Percentiles rank a stretch among this genome's conserved stretches.
These are phyloP conservation scores for Hypercompe scribonia DNA, from an alignment of 2,888 invertebrate species.

Conservation along the genomic window DNA sequence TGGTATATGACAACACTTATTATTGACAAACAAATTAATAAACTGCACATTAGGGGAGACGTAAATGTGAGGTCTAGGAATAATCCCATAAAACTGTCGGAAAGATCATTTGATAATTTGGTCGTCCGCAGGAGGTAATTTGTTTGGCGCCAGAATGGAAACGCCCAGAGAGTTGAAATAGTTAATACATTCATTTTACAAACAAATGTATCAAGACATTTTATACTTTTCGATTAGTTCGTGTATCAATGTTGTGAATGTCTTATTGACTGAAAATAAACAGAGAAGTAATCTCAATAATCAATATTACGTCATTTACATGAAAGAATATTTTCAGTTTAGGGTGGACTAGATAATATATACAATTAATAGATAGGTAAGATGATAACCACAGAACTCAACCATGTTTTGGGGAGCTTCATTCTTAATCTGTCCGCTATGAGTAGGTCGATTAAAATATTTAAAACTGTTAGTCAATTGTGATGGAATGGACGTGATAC, in stretches of 20 bases:
- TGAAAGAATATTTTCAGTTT: not conserved
- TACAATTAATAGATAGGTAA: not conserved
- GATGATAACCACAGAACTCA: not conserved
- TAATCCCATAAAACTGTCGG: not conserved
- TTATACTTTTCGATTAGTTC: not conserved
- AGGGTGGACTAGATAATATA: not conserved
- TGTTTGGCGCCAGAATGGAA: not conserved
- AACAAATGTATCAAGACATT: not conserved
- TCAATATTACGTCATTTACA: not conserved
- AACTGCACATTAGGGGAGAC: not conserved
- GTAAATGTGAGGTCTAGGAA: not conserved
- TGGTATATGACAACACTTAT: not conserved
- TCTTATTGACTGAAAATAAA: too few relatives aligned
- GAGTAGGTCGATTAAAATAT: not conserved
- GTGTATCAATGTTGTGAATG: not conserved
- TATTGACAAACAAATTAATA: not conserved
- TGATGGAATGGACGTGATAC: too few relatives aligned
- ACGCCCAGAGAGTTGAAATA: not conserved
- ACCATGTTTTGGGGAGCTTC: not conserved
- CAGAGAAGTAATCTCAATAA: too few relatives aligned
- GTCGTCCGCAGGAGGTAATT: not conserved
- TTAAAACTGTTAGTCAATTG: not conserved
- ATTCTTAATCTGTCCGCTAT: not conserved
- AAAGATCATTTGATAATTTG: constrained; percentile 5
- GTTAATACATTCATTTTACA: not conserved